Evolutionary conservation across 1,140 invertebrate species (phyloP).

Genomic region (Globodera rostochiensis): DNA sequence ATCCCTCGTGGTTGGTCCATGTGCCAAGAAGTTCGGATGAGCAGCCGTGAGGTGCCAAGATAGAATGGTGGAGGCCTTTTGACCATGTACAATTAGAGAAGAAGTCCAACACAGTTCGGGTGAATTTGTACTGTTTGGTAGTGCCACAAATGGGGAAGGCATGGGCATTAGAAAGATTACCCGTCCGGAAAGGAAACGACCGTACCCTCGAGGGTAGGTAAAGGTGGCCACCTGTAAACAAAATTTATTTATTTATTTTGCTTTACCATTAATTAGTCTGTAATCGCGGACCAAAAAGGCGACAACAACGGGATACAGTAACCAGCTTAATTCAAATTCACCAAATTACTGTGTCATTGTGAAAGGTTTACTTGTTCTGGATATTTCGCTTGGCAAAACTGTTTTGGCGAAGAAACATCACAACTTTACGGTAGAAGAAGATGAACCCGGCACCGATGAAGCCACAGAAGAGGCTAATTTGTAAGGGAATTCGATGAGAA

Average conservation of each 20-base stretch:
- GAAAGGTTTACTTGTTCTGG: constrained; percentile 54
- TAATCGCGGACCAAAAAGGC: constrained; percentile 52
- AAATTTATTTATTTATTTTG: neutral
- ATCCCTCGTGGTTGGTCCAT: constrained; percentile 64
- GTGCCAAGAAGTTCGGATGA: constrained; percentile 46
- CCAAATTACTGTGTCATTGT: neutral
- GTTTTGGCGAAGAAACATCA: constrained; percentile 62
- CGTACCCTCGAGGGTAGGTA: constrained; percentile 61
- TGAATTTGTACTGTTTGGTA: constrained; percentile 58
- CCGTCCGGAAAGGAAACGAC: constrained; percentile 59
- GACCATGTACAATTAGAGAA: constrained; percentile 63
- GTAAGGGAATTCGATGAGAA: neutral
- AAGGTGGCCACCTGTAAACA: constrained; percentile 43
- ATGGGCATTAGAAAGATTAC: constrained; percentile 36
- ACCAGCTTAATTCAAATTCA: constrained; percentile 62
- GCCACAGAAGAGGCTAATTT: constrained; percentile 52
- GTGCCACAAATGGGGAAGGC: neutral
- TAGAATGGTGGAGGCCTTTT: constrained; percentile 46
- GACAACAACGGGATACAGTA: constrained; percentile 59
- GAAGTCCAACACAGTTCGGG: constrained; percentile 58
- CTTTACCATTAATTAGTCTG: neutral
- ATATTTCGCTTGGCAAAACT: constrained; percentile 56
- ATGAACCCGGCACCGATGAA: constrained; percentile 60
- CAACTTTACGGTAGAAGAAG: constrained; percentile 53
- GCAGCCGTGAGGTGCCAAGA: constrained; percentile 55